phyloP scores from a whole-genome alignment of 2,888 invertebrate genomes.

The Xanthorhoe spadicearia region DNA sequence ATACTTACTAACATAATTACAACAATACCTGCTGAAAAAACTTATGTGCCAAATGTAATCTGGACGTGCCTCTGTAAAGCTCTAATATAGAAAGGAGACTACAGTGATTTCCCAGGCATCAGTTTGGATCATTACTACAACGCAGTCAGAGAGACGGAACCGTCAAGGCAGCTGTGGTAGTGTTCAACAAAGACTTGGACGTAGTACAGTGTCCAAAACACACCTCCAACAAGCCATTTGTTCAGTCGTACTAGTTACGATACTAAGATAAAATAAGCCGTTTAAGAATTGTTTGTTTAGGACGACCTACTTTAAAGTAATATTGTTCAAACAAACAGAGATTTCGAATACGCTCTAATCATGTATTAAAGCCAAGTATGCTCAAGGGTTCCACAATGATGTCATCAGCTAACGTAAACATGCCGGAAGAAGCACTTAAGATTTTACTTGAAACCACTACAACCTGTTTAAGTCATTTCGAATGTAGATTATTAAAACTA shows the following conservation, averaged over 20 bases:
- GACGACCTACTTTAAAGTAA: constrained; percentile 8
- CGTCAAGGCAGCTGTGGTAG: no score
- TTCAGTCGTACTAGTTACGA: not conserved
- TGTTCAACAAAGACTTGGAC: no score
- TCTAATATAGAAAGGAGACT: no score
- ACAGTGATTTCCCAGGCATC: no score
- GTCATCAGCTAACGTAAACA: constrained; percentile 37
- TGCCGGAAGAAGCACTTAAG: constrained; percentile 35
- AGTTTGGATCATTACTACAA: no score
- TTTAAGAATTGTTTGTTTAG: not conserved
- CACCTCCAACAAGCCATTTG: no score
- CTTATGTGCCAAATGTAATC: no score
- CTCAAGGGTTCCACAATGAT: constrained; percentile 35
- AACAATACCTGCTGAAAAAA: no score
- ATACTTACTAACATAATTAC: no score
- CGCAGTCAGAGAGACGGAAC: no score
- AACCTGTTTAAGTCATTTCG: not conserved
- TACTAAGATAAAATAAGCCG: not conserved
- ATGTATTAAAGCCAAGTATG: constrained; percentile 28
- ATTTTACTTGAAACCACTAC: constrained; percentile 32
- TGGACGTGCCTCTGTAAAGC: no score
- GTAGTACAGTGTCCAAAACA: no score
- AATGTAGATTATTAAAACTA: not conserved
- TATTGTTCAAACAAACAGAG: constrained; percentile 8
- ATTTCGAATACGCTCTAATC: constrained; percentile 13